Base-by-base conservation (phyloP, 37 sponge, comb jelly and placozoan genomes). In the Haliclona indistincta region DNA sequence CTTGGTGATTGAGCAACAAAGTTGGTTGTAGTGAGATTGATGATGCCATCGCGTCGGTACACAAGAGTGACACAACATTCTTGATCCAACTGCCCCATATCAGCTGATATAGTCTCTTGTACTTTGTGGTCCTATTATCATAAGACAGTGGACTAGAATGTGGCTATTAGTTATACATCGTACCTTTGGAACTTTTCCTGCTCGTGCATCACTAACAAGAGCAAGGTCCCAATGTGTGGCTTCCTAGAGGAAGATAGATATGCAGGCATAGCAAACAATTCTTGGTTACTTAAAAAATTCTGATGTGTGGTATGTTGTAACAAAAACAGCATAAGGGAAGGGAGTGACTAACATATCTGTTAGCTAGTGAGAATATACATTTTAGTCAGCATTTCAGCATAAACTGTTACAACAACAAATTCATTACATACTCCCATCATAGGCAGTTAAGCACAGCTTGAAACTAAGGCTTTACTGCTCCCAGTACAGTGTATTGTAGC, bases 11-110 rank as follows among this genome's bases (percentile, higher is more conserved):
- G 38, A 38, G 80, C 74, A 15, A 78, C 19, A 11, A 88, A 68
- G 64, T 82, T 53, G 30, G 74, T 63, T 37, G 30, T 34, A 2
- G 77, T 77, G 40, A 88, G 58, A 35, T 54, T 82, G 30, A 81
- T 74, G 25, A 88, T 77, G 0, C 89, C 89, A 49, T 88, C 89
- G 37, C 41, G 43, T 5, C 79, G 54, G 43, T 74, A 73, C 40
- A 88, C 75, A 1, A 88, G 22, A 13, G 63, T 47, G 22, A 87
- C 65, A 35, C 33, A 61, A 45, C 62, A 39, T 19, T 71, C 81
- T 40, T 40, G 37, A 26, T 73, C 63, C 3, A 54, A 2, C 11
- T 68, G 28, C 25, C 71, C 78, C 10, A 23, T 61, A 19, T 20
- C 63, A 23, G 43, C 3, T 19, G n/a, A 33, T 43, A 75, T 45